phyloP scores from a whole-genome alignment of 2,113 vertebrate genomes.

The Cisticola juncidis region DNA sequence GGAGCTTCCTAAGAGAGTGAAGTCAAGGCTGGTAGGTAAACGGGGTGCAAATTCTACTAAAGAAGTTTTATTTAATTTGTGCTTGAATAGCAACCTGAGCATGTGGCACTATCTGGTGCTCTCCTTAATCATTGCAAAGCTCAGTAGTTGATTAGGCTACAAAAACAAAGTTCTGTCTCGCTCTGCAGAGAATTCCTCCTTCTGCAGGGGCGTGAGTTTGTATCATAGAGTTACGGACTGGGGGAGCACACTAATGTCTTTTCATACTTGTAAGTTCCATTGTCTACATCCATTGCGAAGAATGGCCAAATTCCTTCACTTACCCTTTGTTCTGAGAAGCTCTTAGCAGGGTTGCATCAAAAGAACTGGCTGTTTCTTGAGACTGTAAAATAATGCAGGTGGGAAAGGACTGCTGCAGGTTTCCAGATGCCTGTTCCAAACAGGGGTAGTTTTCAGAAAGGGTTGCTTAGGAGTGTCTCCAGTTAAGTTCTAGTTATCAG shows the following conservation, averaged over 20 bases:
- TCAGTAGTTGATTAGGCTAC: background rate
- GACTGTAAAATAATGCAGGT: background rate
- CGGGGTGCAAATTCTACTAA: background rate
- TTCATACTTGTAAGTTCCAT: background rate
- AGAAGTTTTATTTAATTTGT: background rate
- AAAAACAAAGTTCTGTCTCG: background rate
- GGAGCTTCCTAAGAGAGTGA: constrained; percentile 97
- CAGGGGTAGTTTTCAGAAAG: background rate
- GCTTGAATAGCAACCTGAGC: background rate
- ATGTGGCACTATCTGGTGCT: background rate
- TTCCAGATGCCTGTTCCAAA: background rate
- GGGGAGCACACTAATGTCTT: background rate
- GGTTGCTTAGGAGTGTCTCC: background rate
- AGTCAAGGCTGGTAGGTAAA: constrained; percentile 88
- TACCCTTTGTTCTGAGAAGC: background rate
- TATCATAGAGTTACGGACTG: background rate
- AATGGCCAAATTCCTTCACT: background rate
- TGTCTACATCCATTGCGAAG: background rate
- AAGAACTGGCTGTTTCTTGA: background rate
- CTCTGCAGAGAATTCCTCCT: background rate
- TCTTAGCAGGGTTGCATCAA: background rate
- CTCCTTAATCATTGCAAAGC: background rate
- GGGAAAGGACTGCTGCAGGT: background rate
- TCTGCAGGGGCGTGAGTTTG: background rate
- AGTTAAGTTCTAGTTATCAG: background rate